Evolutionary conservation across 2,888 invertebrate species (phyloP).

Genomic region (Sturmia bella): DNA sequence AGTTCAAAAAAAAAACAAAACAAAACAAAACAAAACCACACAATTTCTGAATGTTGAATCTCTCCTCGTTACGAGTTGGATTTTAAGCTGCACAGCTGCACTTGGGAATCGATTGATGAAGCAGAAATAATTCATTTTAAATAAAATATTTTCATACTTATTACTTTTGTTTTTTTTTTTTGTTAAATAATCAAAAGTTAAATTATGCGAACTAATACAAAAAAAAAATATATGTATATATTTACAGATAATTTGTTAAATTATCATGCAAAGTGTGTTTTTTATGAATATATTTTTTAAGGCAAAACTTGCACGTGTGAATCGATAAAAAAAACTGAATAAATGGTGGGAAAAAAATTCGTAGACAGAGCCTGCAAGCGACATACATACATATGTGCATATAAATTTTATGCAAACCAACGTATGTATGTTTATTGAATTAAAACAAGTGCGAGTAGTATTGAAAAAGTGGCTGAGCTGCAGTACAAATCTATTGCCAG

Average conservation of each 20-base stretch:
- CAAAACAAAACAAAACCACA: conserved; percentile 44
- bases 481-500: too few relatives aligned
- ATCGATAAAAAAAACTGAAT: conserved; percentile 24
- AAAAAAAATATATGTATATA: neutral
- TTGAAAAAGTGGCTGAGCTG: too few relatives aligned
- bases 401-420: too few relatives aligned
- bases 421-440: too few relatives aligned
- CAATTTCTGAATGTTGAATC: conserved; percentile 24
- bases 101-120: conserved; percentile 62
- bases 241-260: conserved; percentile 38
- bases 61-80: conserved; percentile 14
- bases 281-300: conserved; percentile 19
- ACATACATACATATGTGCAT: neutral
- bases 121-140: conserved; percentile 41
- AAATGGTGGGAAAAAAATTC: conserved; percentile 41
- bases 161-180: neutral
- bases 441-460: too few relatives aligned
- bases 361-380: neutral
- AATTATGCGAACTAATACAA: conserved; percentile 43
- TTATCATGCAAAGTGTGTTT: conserved; percentile 40
- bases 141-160: conserved; percentile 54
- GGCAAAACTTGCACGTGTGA: conserved; percentile 39
- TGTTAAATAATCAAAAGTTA: conserved; percentile 19
- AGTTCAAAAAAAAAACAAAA: conserved; percentile 26
- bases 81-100: conserved; percentile 61